A percentile compares a stretch with the other conserved stretches of the same genome.
These are phyloP conservation scores for Syngnathus typhle DNA, from an alignment of 2,113 vertebrate genomes.

Conservation along the genomic window DNA sequence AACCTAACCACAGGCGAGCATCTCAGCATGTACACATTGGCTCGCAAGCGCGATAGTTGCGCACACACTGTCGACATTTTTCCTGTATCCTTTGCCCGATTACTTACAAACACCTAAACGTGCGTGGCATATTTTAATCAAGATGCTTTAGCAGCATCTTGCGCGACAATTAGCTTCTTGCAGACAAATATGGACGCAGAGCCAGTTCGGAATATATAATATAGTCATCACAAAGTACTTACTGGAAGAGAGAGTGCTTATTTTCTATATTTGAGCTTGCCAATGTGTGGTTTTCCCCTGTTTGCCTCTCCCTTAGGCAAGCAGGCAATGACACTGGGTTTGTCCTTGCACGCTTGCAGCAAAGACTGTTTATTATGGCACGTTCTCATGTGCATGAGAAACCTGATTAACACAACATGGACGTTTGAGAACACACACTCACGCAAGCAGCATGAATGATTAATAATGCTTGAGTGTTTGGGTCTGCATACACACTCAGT, in stretches of 20 bases:
- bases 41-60: slow-evolving; percentile 30
- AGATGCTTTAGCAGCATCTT: slow-evolving; percentile 2
- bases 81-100: slow-evolving; percentile 3
- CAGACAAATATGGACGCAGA: slow-evolving; percentile 8
- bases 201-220: slow-evolving; percentile 7
- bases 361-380: slow-evolving; percentile 39
- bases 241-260: slow-evolving; percentile 12
- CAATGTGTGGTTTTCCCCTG: slow-evolving; percentile 9
- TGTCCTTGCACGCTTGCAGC: slow-evolving; percentile 33
- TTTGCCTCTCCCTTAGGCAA: slow-evolving; percentile 29
- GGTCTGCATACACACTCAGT: slow-evolving; percentile 4
- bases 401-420: slow-evolving; percentile 15
- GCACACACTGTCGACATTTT: slow-evolving; percentile 34
- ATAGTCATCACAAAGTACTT: slow-evolving; percentile 12
- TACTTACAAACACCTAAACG: not conserved
- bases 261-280: slow-evolving; percentile 10
- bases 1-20: slow-evolving; percentile 72
- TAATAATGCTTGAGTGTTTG: slow-evolving; percentile 18
- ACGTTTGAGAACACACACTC: slow-evolving; percentile 17
- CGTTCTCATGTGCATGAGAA: slow-evolving; percentile 19
- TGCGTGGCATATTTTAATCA: slow-evolving; percentile 12
- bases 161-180: slow-evolving; percentile 21
- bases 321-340: slow-evolving; percentile 41
- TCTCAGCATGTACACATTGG: slow-evolving; percentile 62
- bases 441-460: slow-evolving; percentile 40